Base-by-base conservation (phyloP, 2,113 vertebrate species). In the Ochotona princeps region DNA sequence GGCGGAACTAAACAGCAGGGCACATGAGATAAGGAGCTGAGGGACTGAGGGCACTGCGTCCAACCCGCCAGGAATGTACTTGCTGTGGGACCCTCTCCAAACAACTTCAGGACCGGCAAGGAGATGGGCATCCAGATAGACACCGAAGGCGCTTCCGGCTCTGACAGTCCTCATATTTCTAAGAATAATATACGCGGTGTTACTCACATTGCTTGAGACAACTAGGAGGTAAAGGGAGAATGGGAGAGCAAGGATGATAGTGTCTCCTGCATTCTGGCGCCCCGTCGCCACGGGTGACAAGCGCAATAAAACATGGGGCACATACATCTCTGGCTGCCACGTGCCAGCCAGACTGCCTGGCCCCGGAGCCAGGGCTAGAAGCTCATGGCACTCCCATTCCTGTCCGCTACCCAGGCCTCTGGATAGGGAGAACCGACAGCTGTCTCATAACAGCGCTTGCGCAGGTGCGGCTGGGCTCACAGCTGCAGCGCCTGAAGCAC, bases 281-380 rank as follows among this genome's bases (percentile, higher is more conserved):
- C 38, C 94, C 60, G n/a, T 84, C 86, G 87, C 95, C 96, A 57
- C 82, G 75, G 96, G 93, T 97, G 97, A 96, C 92, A 96, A 96
- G 74, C 85, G 18, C 93, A 96, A 96, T 96, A 96, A 97, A 97
- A 96, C 90, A 75, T 94, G 67, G 80, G 90, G 96, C 93, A 97
- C 87, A 94, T 84, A 82, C n/a, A 96, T 81, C 89, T 97, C 96
- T 94, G 92, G 10, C 91, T 92, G 87, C 93, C 1, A 17, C 78
- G 84, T 5, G 23, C 54, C 21, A 88, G 96, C 85, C 70, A 97
- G 44, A 26, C 82, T 60, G 90, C 96, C 75, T 74, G 7, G 60
- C 70, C 91, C 54, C 81, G 87, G 51, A 88, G 79, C 94, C 79
- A 93, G 30, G 63, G 61, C 60, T 89, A 67, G 47, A 32, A 82